These are phyloP conservation scores for Corticium candelabrum DNA, from an alignment of 37 sponge, comb jelly and placozoan species.

Conservation along the genomic window DNA sequence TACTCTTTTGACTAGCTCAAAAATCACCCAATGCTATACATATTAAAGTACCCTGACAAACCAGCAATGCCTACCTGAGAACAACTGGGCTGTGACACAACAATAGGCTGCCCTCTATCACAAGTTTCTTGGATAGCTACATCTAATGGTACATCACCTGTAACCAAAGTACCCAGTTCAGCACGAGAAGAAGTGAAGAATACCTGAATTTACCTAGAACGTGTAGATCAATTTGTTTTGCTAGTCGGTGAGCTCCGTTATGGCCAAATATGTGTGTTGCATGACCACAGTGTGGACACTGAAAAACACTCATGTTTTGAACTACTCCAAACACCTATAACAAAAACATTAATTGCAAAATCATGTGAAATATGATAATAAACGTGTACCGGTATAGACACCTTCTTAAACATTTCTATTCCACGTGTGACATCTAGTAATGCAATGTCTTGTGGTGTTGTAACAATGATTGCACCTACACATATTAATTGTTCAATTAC, in stretches of 20 bases:
- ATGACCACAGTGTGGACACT: conserved; percentile 78
- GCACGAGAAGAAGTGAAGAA: not conserved
- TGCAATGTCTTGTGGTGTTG: conserved; percentile 91
- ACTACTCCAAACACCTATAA: conserved; percentile 75
- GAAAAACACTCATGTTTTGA: conserved; percentile 85
- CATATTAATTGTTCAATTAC: no score
- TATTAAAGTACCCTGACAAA: no score
- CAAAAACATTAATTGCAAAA: conserved; percentile 3
- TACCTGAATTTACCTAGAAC: conserved; percentile 7
- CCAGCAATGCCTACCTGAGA: no score
- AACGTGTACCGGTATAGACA: conserved; percentile 44
- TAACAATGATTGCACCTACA: conserved; percentile 73
- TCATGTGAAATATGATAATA: not conserved
- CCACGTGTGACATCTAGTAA: conserved; percentile 79
- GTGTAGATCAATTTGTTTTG: conserved; percentile 40
- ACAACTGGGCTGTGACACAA: conserved; percentile 3
- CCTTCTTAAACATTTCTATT: conserved; percentile 88
- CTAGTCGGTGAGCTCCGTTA: conserved; percentile 46
- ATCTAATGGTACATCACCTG: conserved; percentile 71
- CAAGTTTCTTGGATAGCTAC: conserved; percentile 32
- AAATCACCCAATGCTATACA: no score
- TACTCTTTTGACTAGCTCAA: no score
- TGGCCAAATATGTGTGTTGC: conserved; percentile 66
- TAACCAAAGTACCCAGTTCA: not conserved
- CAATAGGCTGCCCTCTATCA: conserved; percentile 53